Conservation (phyloP, 2,113 vertebrate genomes). For the Dicaeum eximium region DNA sequence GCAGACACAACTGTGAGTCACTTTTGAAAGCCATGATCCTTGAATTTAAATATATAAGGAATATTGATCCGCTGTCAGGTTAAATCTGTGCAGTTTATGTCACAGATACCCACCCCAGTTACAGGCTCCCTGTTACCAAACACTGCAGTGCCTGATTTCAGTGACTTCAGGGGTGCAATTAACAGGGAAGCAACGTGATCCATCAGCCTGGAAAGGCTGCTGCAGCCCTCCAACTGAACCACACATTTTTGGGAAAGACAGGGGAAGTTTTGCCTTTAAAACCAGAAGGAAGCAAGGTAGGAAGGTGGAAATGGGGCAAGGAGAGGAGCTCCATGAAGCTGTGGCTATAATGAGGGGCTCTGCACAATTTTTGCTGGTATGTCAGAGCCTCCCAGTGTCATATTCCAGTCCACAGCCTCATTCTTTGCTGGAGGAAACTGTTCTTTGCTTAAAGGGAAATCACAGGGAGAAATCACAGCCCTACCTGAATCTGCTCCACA, state of each 20-base stretch:
- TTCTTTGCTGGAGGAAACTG: not conserved
- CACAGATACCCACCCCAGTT: not conserved
- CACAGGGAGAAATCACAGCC: not conserved
- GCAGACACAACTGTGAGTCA: not conserved
- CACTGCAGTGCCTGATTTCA: not conserved
- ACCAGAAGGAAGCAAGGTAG: not conserved
- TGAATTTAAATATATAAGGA: not conserved
- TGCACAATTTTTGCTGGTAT: not conserved
- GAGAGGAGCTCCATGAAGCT: not conserved
- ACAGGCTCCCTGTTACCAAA: not conserved
- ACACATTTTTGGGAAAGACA: not conserved
- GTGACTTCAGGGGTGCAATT: not conserved
- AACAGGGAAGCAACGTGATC: not conserved
- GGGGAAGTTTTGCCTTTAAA: not conserved
- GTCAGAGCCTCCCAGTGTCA: not conserved
- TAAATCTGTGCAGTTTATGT: not conserved
- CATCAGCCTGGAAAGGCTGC: not conserved
- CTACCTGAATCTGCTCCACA: not conserved
- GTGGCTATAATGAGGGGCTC: not conserved
- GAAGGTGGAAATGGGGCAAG: not conserved
- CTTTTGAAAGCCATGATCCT: not conserved
- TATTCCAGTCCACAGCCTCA: not conserved
- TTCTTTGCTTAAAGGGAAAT: not conserved
- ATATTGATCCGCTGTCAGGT: not conserved
- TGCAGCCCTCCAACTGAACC: not conserved